Percentiles rank a stretch among this genome's conserved stretches.
Evolutionary conservation across 2,113 vertebrate genomes (phyloP).

Genomic region (Vombatus ursinus): DNA sequence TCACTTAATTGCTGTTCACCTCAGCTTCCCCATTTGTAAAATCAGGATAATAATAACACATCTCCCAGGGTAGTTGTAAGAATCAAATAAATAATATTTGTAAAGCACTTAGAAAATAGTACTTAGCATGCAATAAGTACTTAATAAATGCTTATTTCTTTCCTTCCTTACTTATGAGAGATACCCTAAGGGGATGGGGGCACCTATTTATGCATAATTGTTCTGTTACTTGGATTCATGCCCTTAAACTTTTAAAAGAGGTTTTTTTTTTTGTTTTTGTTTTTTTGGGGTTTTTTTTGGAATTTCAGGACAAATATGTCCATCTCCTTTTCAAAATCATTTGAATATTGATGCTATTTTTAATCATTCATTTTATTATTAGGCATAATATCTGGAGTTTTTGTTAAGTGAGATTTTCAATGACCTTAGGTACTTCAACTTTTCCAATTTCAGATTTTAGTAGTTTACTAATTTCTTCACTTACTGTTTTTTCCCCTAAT

Average conservation of each 20-base stretch:
- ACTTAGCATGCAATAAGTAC: background rate
- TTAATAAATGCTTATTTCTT: background rate
- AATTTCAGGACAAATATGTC: background rate
- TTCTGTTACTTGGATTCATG: background rate
- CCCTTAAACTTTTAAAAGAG: background rate
- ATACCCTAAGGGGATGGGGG: background rate
- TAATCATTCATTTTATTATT: background rate
- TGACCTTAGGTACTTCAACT: background rate
- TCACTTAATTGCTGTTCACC: background rate
- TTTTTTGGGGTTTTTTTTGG: too few relatives aligned
- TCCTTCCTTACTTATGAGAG: background rate
- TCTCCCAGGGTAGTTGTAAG: background rate
- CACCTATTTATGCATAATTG: background rate
- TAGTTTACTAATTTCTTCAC: background rate
- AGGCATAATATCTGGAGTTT: background rate
- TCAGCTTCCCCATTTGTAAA: background rate
- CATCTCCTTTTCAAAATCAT: background rate
- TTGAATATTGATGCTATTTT: background rate
- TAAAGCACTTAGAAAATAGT: background rate
- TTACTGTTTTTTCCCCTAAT: background rate
- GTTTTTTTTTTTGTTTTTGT: background rate
- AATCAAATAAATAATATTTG: background rate
- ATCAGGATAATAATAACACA: background rate
- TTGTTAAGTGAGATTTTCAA: background rate
- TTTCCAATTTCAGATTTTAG: background rate